phyloP scores from a whole-genome alignment of 2,113 vertebrate genomes.

The Brachyhypopomus occidentalis region DNA sequence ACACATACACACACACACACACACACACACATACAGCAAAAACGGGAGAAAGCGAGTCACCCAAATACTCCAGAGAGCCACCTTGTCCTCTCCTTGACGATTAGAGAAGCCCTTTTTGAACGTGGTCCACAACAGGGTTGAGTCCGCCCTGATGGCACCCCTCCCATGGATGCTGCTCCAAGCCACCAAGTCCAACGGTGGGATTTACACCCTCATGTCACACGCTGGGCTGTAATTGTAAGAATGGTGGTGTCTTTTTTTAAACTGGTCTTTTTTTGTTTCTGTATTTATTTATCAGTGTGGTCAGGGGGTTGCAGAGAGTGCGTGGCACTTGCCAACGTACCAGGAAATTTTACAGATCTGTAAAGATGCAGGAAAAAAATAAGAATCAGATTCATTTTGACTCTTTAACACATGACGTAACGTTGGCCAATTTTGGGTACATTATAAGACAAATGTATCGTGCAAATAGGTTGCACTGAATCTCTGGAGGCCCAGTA shows the following conservation, averaged over 20 bases:
- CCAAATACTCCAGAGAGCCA: slow-evolving; percentile 59
- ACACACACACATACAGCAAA: slow-evolving; percentile 22
- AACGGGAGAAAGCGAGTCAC: slow-evolving; percentile 24
- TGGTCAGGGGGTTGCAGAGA: no score
- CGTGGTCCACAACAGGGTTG: slow-evolving; percentile 55
- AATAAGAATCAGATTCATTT: neutral
- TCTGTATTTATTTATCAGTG: neutral
- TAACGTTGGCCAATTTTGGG: neutral
- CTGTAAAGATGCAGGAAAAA: no score
- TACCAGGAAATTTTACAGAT: no score
- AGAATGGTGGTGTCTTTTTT: slow-evolving; percentile 58
- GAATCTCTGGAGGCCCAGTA: neutral
- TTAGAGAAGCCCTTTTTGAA: slow-evolving; percentile 62
- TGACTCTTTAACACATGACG: neutral
- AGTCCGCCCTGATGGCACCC: slow-evolving; percentile 68
- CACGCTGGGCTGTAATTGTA: slow-evolving; percentile 63
- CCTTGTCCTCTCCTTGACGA: slow-evolving; percentile 64
- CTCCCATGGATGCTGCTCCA: slow-evolving; percentile 56
- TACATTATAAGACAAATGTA: neutral
- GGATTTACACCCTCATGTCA: slow-evolving; percentile 69
- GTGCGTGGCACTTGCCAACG: no score
- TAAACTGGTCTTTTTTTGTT: slow-evolving; percentile 47
- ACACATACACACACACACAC: neutral
- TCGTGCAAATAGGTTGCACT: neutral
- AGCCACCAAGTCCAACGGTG: slow-evolving; percentile 50